Evolutionary conservation across 2,113 vertebrate genomes (phyloP).

Genomic region (Callopanchax toddi): DNA sequence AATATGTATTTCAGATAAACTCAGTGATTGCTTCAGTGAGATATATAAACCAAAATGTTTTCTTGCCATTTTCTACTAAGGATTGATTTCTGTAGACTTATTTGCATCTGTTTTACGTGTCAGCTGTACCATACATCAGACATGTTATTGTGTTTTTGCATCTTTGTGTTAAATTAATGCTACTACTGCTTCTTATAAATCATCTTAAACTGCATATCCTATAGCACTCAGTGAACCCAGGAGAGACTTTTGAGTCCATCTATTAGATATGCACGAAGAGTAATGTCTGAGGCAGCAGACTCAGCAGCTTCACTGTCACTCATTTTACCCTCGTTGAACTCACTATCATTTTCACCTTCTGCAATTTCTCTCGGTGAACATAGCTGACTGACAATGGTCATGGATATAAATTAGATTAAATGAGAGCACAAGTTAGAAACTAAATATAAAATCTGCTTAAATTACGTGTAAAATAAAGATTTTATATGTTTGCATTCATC

Average conservation of each 20-base stretch:
- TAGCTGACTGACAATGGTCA: conserved; percentile 42
- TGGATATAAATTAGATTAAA: conserved; percentile 39
- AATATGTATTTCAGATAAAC: too few species aligned
- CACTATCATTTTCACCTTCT: conserved; percentile 54
- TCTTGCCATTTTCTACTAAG: too few species aligned
- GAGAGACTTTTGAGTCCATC: conserved; percentile 19
- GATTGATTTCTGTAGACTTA: too few species aligned
- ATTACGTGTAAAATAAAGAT: too few species aligned
- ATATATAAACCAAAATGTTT: too few species aligned
- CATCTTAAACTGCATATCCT: conserved; percentile 28
- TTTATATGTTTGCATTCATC: neutral
- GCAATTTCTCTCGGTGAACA: conserved; percentile 36
- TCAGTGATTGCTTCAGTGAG: too few species aligned
- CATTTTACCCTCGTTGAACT: conserved; percentile 53
- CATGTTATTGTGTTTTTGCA: conserved; percentile 13
- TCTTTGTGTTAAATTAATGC: conserved; percentile 11
- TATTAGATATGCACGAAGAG: conserved; percentile 25
- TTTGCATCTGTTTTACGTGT: neutral
- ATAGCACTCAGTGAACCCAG: conserved; percentile 6
- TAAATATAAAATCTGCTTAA: conserved; percentile 1
- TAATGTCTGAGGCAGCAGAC: conserved; percentile 24
- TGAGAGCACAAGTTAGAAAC: neutral
- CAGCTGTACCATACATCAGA: conserved; percentile 4
- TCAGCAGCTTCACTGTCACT: conserved; percentile 54
- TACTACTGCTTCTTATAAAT: conserved; percentile 22